Base-by-base conservation (phyloP, 2,888 invertebrate genomes). In the Isoperla grammatica region DNA sequence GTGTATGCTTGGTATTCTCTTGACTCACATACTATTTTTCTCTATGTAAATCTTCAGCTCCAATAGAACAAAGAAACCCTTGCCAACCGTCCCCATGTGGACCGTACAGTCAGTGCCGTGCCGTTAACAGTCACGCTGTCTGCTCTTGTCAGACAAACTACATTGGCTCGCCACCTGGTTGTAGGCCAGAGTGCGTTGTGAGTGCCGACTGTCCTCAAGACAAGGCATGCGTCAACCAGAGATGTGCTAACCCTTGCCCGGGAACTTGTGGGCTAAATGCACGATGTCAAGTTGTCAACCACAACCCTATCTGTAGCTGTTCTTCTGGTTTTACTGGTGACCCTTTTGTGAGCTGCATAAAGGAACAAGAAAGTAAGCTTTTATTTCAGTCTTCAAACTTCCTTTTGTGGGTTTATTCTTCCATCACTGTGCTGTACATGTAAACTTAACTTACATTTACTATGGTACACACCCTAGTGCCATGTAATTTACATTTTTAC, bases 241-340 rank as follows among this genome's bases (percentile, higher is more conserved):
- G 87, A 74, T 93, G 91, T 69, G 75, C 82, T 61, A 87, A 91
- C 72, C 91, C 91, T 9, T 91, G 91, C 70, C 85, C 86, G 15
- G 87, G 88, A 64, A 85, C 87, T 12, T 92, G 91, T 70, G 91
- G 91, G 43, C 74, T 84, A 50, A 88, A 90, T 69, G 89, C 91
- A 35, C 82, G 87, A 64, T 93, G 93, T 70, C 85, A 87, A 75
- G 88, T 90, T 53, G 84, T 90, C 57, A 90, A 90, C 68, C 93
- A 93, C 71, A 89, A 89, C 72, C 90, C 92, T 37, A 87, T 91
- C 68, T 93, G 93, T 75, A 89, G 86, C 70, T 93, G 93, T 71
- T 81, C 86, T 61, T 78, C 81, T 65, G 87, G 87, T 65, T 88
- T 81, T 71, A 85, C 85, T 40, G 92, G 92, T 61, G 88, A 91